Conservation (phyloP, 2,113 vertebrate species). For the Corvus moneduloides region DNA sequence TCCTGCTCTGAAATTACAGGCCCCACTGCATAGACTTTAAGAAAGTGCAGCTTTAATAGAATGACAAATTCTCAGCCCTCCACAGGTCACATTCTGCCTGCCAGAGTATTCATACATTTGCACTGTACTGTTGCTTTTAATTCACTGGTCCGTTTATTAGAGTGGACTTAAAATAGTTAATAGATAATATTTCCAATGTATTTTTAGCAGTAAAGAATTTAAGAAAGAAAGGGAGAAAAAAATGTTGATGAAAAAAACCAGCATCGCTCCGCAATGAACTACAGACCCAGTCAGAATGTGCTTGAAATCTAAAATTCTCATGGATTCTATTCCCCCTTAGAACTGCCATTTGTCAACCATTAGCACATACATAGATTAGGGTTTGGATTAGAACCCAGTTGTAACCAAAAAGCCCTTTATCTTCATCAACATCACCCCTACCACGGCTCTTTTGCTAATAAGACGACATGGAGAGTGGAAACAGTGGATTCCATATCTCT, state of each 20-base stretch:
- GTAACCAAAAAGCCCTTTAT: not conserved
- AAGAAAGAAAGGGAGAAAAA: not conserved
- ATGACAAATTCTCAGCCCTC: not conserved
- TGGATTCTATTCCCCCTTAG: not conserved
- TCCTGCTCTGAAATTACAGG: not conserved
- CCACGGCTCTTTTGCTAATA: not conserved
- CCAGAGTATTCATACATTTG: not conserved
- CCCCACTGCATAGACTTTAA: rapidly evolving
- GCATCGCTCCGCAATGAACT: not conserved
- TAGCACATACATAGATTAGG: not conserved
- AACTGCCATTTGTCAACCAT: not conserved
- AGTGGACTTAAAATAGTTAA: not conserved
- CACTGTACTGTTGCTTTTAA: not conserved
- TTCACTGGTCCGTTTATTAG: not conserved
- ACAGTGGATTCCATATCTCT: not conserved
- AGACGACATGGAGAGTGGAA: not conserved
- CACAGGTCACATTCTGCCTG: not conserved
- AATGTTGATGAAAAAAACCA: not conserved
- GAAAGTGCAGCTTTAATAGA: not conserved
- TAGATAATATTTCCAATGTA: not conserved
- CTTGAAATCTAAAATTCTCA: not conserved
- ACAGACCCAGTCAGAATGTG: not conserved
- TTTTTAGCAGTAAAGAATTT: not conserved
- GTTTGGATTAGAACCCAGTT: not conserved
- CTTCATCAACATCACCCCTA: not conserved